Percentiles rank a stretch among this genome's conserved stretches.
These are phyloP conservation scores for Leucopternis melanops DNA, from an alignment of 2,113 vertebrate genomes.

Conservation along the genomic window DNA sequence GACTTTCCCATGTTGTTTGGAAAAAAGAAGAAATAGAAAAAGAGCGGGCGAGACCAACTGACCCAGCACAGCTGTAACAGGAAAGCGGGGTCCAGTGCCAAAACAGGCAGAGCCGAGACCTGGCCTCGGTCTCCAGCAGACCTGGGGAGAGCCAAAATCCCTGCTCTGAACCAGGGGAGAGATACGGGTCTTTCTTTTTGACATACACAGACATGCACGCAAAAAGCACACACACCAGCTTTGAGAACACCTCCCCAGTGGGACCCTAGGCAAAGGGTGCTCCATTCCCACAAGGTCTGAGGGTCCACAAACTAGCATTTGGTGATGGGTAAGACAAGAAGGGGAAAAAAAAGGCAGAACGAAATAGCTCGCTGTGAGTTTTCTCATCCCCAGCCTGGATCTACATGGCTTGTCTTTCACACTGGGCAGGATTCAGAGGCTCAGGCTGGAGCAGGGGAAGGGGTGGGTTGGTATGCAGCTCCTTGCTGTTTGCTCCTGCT, in stretches of 20 bases:
- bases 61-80: background rate
- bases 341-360: background rate
- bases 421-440: background rate
- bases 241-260: background rate
- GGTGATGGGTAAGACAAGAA: background rate
- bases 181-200: rapidly evolving
- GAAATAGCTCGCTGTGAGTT: background rate
- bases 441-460: background rate
- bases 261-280: background rate
- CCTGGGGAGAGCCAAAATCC: background rate
- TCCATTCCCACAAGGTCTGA: background rate
- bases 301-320: background rate
- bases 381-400: background rate
- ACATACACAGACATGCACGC: background rate
- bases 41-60: background rate
- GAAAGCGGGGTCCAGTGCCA: background rate
- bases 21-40: background rate
- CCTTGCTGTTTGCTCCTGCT: background rate
- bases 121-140: rapidly evolving
- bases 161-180: background rate
- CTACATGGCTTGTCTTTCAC: background rate
- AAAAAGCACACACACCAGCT: rapidly evolving
- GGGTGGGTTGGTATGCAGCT: background rate
- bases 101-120: background rate
- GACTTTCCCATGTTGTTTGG: background rate